Base-by-base conservation (phyloP, 2,113 vertebrate species). In the Macaca nemestrina region DNA sequence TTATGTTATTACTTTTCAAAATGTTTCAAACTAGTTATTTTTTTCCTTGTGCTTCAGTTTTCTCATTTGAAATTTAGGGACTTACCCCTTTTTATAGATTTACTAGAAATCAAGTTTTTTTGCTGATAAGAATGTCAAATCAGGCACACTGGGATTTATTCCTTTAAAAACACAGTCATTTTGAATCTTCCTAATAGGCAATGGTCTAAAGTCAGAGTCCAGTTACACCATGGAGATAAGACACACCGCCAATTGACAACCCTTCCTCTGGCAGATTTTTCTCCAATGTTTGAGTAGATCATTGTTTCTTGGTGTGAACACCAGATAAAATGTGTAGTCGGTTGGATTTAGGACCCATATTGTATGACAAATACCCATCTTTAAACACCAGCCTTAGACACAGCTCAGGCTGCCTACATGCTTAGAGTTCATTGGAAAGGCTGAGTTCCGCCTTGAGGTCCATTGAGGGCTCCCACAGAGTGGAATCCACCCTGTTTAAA, bases 1-100 rank as follows among this genome's bases (percentile, higher is more conserved):
- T 84, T 50, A 85, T 67, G 14, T 79, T 59, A 94, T 23, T 81
- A 89, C 18, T 94, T 96, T 92, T 75, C 35, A 90, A 92, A 94
- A 78, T 76, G 86, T 70, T 67, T 92, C 35, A 52, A 32, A 59
- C 13, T 52, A 68, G 35, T 75, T 61, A 55, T 73, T 94, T 72
- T 50, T 82, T n/a, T 4, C 18, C 67, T 59, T 70, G 75, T 55
- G 68, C 30, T 23, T 87, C n/a, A 75, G 50, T 90, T 90, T 95
- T 93, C 55, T 86, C 23, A 30, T 84, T 84, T 84, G 35, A 70
- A 89, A 84, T 90, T 90, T 81, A 92, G 57, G 38, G 7, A 72
- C 43, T 61, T 50, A 80, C 1, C 14, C 57, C 64, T 76, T 94
- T 90, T 57, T 57, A 45, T 3, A 64, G 50, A 88, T 84, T n/a